These are phyloP conservation scores for Salvator merianae DNA, from an alignment of 2,113 vertebrate genomes.

Conservation along the genomic window DNA sequence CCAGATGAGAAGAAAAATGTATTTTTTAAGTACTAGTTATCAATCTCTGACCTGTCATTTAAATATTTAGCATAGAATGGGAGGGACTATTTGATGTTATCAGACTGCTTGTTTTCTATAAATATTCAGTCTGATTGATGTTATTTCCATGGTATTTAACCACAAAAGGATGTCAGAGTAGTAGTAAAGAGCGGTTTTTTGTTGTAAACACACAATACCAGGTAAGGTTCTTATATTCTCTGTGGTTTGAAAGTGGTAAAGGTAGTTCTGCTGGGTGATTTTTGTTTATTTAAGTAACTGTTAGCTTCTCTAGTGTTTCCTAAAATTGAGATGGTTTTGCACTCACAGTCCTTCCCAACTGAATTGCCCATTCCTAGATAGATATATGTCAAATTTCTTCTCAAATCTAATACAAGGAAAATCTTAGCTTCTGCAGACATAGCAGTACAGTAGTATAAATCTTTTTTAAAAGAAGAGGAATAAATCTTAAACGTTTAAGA, in stretches of 20 bases:
- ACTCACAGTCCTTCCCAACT: neutral
- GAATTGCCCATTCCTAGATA: neutral
- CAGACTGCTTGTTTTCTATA: constrained; percentile 25
- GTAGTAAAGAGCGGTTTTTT: neutral
- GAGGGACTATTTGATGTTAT: constrained; percentile 14
- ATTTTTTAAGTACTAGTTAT: neutral
- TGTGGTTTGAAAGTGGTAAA: neutral
- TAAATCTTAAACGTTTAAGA: too few relatives aligned
- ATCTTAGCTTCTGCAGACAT: neutral
- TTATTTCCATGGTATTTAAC: constrained; percentile 31
- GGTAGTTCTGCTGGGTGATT: neutral
- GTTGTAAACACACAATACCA: constrained; percentile 23
- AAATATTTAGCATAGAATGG: rapidly evolving
- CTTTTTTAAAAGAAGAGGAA: neutral
- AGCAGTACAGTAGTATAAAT: too few relatives aligned
- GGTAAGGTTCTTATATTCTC: constrained; percentile 1
- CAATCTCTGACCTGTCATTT: neutral
- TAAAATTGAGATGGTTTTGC: neutral
- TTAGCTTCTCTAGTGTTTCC: neutral
- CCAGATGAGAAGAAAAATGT: constrained; percentile 26
- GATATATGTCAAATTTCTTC: neutral
- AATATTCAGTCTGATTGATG: constrained; percentile 26
- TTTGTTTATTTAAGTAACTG: constrained; percentile 22
- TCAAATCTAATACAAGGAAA: neutral
- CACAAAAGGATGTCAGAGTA: neutral